These are phyloP conservation scores for Subanguina moxae DNA, from an alignment of 1,140 invertebrate genomes.

Conservation along the genomic window DNA sequence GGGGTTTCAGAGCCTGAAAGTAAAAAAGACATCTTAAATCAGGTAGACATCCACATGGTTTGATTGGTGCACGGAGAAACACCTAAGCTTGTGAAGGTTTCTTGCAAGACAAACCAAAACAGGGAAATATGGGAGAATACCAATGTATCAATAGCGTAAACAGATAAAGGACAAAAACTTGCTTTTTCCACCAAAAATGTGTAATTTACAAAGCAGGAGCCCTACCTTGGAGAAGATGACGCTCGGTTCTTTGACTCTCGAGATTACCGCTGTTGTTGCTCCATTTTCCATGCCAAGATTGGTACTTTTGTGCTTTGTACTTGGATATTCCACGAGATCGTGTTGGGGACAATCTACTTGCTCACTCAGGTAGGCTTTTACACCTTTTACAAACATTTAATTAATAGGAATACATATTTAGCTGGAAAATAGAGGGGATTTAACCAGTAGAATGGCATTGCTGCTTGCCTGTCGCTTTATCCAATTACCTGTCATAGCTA, in stretches of 20 bases:
- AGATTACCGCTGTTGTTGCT: slow-evolving; percentile 36
- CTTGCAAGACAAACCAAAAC: no score
- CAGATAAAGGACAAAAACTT: no score
- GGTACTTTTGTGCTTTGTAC: slow-evolving; percentile 33
- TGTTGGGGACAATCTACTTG: slow-evolving; percentile 29
- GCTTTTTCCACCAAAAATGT: no score
- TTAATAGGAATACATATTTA: neutral
- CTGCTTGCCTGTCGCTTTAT: slow-evolving; percentile 28
- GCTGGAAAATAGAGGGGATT: slow-evolving; percentile 9
- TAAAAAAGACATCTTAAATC: no score
- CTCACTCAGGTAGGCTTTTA: neutral
- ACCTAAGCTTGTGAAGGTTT: no score
- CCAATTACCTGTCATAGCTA: slow-evolving; percentile 20
- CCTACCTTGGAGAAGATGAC: slow-evolving; percentile 3
- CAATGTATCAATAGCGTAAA: no score
- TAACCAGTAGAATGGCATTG: slow-evolving; percentile 12
- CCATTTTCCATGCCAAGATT: slow-evolving; percentile 35
- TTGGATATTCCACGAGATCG: slow-evolving; percentile 29
- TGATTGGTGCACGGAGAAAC: no score
- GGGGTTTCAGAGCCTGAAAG: no score
- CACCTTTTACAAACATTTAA: neutral
- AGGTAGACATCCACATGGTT: no score
- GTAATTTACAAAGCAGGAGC: no score
- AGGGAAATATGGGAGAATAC: no score
- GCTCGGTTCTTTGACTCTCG: slow-evolving; percentile 35